Conservation (phyloP, 1,140 invertebrate species). For the Ctenoplectra terminalis region DNA sequence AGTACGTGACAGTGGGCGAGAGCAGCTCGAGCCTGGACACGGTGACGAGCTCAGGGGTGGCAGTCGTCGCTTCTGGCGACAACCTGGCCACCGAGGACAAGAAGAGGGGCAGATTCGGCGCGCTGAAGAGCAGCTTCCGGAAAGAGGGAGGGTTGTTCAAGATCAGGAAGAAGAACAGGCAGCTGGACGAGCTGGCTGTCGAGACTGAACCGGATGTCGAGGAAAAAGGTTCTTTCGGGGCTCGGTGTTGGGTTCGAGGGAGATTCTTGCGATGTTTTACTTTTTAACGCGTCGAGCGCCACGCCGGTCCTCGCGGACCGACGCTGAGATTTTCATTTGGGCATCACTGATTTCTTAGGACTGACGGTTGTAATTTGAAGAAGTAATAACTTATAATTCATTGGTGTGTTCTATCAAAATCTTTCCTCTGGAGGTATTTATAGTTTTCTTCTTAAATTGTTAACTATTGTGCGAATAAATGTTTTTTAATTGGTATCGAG, state of each 20-base stretch:
- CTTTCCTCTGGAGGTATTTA: no score
- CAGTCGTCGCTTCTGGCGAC: neutral
- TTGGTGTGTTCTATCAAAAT: no score
- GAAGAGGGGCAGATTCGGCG: constrained; percentile 75
- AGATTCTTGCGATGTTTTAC: no score
- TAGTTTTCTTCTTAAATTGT: no score
- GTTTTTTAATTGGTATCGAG: no score
- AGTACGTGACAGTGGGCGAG: constrained; percentile 67
- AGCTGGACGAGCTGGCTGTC: constrained; percentile 29
- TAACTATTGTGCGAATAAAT: no score
- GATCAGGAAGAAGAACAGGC: constrained; percentile 65
- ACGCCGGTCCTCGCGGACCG: no score
- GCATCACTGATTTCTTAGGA: no score
- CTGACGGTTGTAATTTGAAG: no score
- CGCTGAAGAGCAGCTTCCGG: constrained; percentile 74
- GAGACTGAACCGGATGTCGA: constrained; percentile 49
- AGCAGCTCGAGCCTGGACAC: constrained; percentile 78
- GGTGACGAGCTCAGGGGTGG: constrained; percentile 43
- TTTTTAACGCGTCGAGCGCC: no score
- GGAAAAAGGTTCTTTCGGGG: constrained; percentile 55
- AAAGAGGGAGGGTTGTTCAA: constrained; percentile 75
- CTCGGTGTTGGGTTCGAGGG: neutral
- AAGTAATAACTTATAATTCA: no score
- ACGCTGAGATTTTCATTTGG: no score
- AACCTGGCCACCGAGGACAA: constrained; percentile 62